Evolutionary conservation across 2,888 invertebrate genomes (phyloP).

Genomic region (Pollenia amentaria): DNA sequence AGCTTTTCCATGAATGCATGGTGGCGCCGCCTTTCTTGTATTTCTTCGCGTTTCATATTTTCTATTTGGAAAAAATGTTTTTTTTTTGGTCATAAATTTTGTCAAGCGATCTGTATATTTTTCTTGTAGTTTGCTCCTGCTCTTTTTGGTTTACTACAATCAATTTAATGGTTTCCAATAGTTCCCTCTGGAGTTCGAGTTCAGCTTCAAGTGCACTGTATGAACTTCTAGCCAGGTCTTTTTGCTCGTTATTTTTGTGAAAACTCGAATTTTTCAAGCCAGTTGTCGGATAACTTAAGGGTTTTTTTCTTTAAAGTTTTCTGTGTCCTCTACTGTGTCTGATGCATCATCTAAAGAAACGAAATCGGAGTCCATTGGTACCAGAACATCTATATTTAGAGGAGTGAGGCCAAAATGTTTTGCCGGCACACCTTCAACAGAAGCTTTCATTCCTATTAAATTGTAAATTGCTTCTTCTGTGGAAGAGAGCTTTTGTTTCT

Average conservation of each 20-base stretch:
- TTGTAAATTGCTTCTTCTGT: constrained; percentile 50
- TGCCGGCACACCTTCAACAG: constrained; percentile 35
- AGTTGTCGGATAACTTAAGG: neutral
- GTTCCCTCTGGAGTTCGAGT: neutral
- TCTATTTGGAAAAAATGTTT: constrained; percentile 13
- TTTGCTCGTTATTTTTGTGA: neutral
- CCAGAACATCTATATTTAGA: neutral
- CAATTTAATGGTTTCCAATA: neutral
- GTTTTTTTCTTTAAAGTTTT: neutral
- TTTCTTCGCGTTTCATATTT: neutral
- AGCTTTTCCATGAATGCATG: constrained; percentile 5
- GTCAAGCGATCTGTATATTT: neutral
- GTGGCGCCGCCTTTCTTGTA: constrained; percentile 1
- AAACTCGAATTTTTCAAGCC: neutral
- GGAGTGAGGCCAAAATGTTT: neutral
- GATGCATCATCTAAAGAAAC: neutral
- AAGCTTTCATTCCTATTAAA: constrained; percentile 49
- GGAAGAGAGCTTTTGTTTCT: constrained; percentile 30
- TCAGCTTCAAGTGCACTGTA: neutral
- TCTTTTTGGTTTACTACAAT: neutral
- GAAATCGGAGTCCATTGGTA: neutral
- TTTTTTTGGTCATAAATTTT: neutral
- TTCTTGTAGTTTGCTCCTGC: neutral
- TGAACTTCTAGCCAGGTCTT: too few species aligned
- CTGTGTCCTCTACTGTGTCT: neutral